Conservation (phyloP, 2,797 vertebrate genomes). For the Naso thynnoides region DNA sequence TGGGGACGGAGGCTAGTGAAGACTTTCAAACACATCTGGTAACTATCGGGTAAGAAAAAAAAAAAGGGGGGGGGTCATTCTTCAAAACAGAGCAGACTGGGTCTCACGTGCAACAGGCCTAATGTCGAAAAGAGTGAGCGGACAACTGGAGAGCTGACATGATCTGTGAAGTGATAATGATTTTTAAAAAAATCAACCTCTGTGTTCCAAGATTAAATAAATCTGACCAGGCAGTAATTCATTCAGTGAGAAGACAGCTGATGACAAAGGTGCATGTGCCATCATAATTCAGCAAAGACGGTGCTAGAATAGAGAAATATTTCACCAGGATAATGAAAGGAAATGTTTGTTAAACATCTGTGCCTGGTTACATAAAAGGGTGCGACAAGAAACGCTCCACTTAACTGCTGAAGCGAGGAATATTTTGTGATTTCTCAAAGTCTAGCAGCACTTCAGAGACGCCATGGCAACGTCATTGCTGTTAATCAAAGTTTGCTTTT, state of each 20-base stretch:
- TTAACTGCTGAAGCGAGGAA: background rate
- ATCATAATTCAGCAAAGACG: background rate
- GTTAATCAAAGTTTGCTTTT: background rate
- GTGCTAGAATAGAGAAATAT: background rate
- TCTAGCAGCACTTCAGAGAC: background rate
- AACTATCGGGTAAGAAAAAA: conserved; percentile 6
- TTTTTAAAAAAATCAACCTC: background rate
- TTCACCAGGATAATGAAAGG: background rate
- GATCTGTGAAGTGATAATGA: background rate
- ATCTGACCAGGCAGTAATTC: background rate
- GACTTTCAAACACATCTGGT: conserved; percentile 2
- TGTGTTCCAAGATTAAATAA: background rate
- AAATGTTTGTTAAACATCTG: background rate
- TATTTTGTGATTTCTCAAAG: background rate
- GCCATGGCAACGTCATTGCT: background rate
- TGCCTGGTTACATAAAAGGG: background rate
- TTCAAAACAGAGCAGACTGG: conserved; percentile 5
- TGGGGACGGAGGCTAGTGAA: background rate
- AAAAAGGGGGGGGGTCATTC: background rate
- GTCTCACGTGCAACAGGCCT: background rate
- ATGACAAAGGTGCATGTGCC: background rate
- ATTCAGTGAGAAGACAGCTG: background rate
- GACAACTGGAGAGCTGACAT: background rate
- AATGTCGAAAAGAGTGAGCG: background rate
- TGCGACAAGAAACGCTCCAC: background rate